These are phyloP conservation scores for Lonchura striata DNA, from an alignment of 2,113 vertebrate species.

Conservation along the genomic window DNA sequence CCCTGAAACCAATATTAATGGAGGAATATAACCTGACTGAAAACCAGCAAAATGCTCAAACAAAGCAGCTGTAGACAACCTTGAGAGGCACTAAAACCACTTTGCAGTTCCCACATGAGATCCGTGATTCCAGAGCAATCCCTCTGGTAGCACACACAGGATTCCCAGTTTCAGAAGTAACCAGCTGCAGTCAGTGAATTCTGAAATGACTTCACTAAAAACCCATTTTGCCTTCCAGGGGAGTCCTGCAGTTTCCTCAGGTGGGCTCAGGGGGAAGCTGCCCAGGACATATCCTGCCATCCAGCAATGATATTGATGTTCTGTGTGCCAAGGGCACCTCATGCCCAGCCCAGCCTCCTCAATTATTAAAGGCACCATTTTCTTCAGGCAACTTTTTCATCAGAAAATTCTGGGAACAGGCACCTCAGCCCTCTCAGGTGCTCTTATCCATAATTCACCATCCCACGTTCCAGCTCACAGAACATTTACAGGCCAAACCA, in stretches of 20 bases:
- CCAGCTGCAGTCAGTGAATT: background rate
- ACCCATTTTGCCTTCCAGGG: background rate
- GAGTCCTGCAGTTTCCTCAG: background rate
- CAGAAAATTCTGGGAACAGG: constrained; percentile 4
- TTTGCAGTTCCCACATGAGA: background rate
- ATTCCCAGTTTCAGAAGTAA: background rate
- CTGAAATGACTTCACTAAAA: background rate
- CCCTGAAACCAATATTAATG: background rate
- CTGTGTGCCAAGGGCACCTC: background rate
- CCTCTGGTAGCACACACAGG: background rate
- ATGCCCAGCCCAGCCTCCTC: background rate
- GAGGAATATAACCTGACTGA: background rate
- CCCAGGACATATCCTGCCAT: background rate
- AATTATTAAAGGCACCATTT: constrained; percentile 40
- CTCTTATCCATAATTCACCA: constrained; percentile 38
- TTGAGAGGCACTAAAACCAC: background rate
- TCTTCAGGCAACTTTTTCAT: constrained; percentile 28
- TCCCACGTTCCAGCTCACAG: background rate
- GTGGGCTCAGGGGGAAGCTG: background rate
- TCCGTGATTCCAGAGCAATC: background rate
- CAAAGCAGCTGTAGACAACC: background rate
- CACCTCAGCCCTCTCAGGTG: constrained; percentile 26
- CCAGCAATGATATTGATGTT: background rate
- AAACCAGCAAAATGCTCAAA: background rate
- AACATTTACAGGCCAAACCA: background rate